Evolutionary conservation across 2,797 vertebrate species (phyloP).

Genomic region (Xyrichtys novacula): DNA sequence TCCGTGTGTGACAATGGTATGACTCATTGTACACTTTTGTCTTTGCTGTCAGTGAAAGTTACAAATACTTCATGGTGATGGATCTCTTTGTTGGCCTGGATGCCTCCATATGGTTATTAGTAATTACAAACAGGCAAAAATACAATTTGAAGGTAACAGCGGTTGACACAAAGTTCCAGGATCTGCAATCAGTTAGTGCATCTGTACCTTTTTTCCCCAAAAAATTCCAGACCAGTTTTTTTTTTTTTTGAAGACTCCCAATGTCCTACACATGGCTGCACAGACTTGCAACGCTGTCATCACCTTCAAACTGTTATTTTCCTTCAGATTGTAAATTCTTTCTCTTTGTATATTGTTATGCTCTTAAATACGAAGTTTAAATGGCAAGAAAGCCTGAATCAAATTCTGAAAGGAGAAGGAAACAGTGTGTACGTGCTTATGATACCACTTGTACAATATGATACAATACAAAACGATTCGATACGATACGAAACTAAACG

Average conservation of each 20-base stretch:
- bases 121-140: constrained; percentile 37
- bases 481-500: too few relatives aligned
- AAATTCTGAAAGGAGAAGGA: too few relatives aligned
- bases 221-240: neutral
- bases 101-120: constrained; percentile 4
- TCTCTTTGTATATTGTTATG: too few relatives aligned
- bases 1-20: neutral
- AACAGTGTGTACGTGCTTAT: too few relatives aligned
- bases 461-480: too few relatives aligned
- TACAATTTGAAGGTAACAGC: constrained; percentile 10
- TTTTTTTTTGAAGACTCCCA: neutral
- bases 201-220: neutral
- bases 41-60: constrained; percentile 9
- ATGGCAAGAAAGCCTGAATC: too few relatives aligned
- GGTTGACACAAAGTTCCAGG: constrained; percentile 13
- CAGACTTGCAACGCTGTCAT: neutral
- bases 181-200: constrained; percentile 15
- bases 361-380: too few relatives aligned
- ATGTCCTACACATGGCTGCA: neutral
- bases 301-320: too few relatives aligned
- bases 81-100: constrained; percentile 24
- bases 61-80: constrained; percentile 9
- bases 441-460: too few relatives aligned
- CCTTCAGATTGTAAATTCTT: too few relatives aligned
- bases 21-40: neutral